Evolutionary conservation across 1,140 invertebrate genomes (phyloP), one percentile per base, ranked within the genome.

Genomic region (Drosophila varians): DNA sequence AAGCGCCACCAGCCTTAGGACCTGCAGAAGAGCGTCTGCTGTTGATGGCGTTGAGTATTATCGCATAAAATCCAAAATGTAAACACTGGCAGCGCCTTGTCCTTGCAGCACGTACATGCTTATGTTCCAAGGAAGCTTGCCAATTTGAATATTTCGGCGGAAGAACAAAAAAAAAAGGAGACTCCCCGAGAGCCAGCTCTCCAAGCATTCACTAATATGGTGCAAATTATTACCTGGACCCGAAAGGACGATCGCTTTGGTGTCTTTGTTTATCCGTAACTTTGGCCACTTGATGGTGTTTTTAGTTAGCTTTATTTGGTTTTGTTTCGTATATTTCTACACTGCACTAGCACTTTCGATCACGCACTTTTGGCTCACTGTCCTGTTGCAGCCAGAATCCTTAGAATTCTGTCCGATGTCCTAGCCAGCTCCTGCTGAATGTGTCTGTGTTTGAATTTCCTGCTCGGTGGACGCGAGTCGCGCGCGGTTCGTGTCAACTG

Each of bases 41-140:
- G 62, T 62, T 80, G 74, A 77, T 87, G 77, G 69, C 76, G 82
- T 77, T 74, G 71, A 72, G 77, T 66, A 86, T 86, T 87, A 86
- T 86, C 74, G 72, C 82, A 87, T 86, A 86, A 86, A 86, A 87
- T 87, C 73, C 77, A 73, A 82, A 86, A 82, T 87, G 77, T 87
- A 86, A 86, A 86, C 82, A 86, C 82, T 87, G 60, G 11, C 72
- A 46, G 51, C 55, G 53, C 31, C 45, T 21, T 47, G 55, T 62
- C 69, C 49, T 61, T 55, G 62, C 64, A 46, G 80, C 80, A 84
- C 80, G 76, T 79, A 76, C 66, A 55, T 72, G 72, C 53, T 86
- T 76, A 76, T 73, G 49, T 74, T 72, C 53, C 74, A 66, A 77
- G 64, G 45, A 70, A 61, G 34, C 56, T 54, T 57, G 70, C 60